Evolutionary conservation across 1,140 invertebrate species (phyloP).

Genomic region (Brachionus rubens): DNA sequence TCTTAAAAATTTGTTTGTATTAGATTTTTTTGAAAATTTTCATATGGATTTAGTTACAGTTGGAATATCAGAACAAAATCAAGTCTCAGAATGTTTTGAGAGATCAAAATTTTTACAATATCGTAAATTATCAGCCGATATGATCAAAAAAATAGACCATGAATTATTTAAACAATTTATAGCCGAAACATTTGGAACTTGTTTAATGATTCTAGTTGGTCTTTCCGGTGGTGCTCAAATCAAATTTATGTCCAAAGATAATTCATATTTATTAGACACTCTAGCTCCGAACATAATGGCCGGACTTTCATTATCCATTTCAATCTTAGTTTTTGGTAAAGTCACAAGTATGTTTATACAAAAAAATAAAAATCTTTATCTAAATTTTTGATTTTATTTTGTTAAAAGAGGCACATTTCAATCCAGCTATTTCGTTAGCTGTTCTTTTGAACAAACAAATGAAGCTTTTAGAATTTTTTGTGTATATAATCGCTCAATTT

Average conservation of each 20-base stretch:
- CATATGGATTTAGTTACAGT: no score
- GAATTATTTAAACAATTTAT: no score
- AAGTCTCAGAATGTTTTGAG: no score
- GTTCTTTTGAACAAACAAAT: slow-evolving; percentile 51
- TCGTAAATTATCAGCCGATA: no score
- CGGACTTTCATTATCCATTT: not conserved
- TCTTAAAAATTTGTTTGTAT: no score
- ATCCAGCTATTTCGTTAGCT: slow-evolving; percentile 48
- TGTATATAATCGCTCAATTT: slow-evolving; percentile 22
- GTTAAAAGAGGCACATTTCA: slow-evolving; percentile 7
- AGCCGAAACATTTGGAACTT: slow-evolving; percentile 29
- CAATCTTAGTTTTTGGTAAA: slow-evolving; percentile 1
- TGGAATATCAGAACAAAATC: no score
- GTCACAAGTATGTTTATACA: not conserved
- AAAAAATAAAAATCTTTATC: not conserved
- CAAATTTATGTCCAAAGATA: not conserved
- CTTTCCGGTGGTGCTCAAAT: not conserved
- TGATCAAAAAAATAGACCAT: no score
- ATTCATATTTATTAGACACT: not conserved
- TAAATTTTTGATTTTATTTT: not conserved
- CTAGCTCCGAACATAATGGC: not conserved
- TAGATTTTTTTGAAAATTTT: no score
- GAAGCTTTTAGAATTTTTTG: slow-evolving; percentile 48
- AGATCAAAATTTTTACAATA: no score
- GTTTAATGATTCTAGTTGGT: slow-evolving; percentile 11